These are phyloP conservation scores for Thunnus thynnus DNA, from an alignment of 2,113 vertebrate genomes.

Conservation along the genomic window DNA sequence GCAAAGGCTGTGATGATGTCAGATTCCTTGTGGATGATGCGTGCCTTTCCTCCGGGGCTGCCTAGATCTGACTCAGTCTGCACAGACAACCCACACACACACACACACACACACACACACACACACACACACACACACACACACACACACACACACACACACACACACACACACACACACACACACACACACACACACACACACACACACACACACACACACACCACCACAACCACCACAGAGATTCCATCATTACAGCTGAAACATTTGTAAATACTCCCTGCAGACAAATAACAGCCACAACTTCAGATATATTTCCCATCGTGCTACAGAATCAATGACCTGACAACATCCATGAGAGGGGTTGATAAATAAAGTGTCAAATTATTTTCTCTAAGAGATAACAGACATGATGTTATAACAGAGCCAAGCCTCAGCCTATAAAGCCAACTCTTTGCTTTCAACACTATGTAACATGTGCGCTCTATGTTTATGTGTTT, in stretches of 20 bases:
- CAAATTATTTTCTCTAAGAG: slow-evolving; percentile 31
- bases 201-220: too few species aligned
- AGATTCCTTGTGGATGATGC: slow-evolving; percentile 98
- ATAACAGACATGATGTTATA: slow-evolving; percentile 10
- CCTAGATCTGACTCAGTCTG: slow-evolving; percentile 93
- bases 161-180: slow-evolving; percentile 1
- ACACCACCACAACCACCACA: neutral
- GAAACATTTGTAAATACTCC: slow-evolving; percentile 30
- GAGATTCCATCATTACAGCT: slow-evolving; percentile 30
- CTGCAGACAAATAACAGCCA: slow-evolving; percentile 35
- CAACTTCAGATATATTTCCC: slow-evolving; percentile 39
- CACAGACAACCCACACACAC: slow-evolving; percentile 17
- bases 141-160: neutral
- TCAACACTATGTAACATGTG: neutral
- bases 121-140: neutral
- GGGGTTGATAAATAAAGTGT: slow-evolving; percentile 33
- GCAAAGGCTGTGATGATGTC: slow-evolving; percentile 99
- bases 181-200: neutral
- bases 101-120: slow-evolving; percentile 1
- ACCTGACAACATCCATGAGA: slow-evolving; percentile 30
- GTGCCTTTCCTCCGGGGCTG: slow-evolving; percentile 92
- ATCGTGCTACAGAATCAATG: slow-evolving; percentile 42
- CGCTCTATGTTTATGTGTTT: slow-evolving; percentile 22
- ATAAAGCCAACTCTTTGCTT: slow-evolving; percentile 2
- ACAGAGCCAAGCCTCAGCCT: neutral